A percentile compares a stretch with the other conserved stretches of the same genome.
These are phyloP conservation scores for Sinocyclocheilus anshuiensis DNA, from an alignment of 2,113 vertebrate species.

Conservation along the genomic window DNA sequence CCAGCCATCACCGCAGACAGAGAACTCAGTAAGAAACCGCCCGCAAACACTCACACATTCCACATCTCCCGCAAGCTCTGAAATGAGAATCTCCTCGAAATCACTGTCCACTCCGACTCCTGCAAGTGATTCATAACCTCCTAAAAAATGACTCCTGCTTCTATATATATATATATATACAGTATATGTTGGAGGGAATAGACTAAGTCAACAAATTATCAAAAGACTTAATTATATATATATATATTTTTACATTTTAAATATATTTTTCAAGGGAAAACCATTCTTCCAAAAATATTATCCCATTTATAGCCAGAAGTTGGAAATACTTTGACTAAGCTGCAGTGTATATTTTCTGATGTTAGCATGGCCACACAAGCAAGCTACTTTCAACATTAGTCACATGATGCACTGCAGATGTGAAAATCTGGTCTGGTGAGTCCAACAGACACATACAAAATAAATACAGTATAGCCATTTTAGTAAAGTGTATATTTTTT, in stretches of 20 bases:
- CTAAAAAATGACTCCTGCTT: background rate
- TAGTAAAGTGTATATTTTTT: too few species aligned
- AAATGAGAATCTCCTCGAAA: background rate
- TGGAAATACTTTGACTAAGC: background rate
- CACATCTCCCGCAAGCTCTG: slow-evolving; percentile 1
- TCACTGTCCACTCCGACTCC: slow-evolving; percentile 11
- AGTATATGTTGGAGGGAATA: background rate
- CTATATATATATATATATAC: background rate
- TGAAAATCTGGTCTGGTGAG: background rate
- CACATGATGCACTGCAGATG: background rate
- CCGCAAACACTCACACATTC: slow-evolving; percentile 35
- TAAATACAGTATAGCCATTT: too few species aligned
- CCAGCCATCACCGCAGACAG: slow-evolving; percentile 17
- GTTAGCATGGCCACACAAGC: background rate
- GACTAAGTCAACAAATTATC: background rate
- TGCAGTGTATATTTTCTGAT: background rate
- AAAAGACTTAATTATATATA: background rate
- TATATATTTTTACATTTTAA: background rate
- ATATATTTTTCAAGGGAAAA: background rate
- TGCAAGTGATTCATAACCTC: background rate
- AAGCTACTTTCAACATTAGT: background rate
- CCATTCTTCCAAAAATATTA: background rate
- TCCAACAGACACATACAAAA: background rate
- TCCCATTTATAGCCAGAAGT: background rate
- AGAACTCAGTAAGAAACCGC: slow-evolving; percentile 37